Percentiles rank a stretch among this genome's conserved stretches.
These are phyloP conservation scores for Augochlorella aurata DNA, from an alignment of 2,888 invertebrate species.

Conservation along the genomic window DNA sequence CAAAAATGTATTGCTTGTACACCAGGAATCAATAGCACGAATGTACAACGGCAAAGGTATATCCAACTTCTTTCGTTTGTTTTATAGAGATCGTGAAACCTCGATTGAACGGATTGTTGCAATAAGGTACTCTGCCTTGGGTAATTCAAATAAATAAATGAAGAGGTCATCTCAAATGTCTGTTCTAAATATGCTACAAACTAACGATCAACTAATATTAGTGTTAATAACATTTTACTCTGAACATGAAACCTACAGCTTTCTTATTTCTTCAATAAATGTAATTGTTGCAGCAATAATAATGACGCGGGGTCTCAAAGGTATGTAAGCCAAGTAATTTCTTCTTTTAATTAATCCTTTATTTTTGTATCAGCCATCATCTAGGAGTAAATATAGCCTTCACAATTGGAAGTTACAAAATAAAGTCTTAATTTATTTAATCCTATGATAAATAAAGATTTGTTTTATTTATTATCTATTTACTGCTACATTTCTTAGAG, in stretches of 20 bases:
- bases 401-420: not conserved
- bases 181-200: not conserved
- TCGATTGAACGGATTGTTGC: not conserved
- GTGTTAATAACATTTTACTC: not conserved
- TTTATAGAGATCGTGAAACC: slow-evolving; percentile 13
- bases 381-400: not conserved
- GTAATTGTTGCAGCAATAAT: not conserved
- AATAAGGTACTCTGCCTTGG: not conserved
- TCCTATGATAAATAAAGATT: not conserved
- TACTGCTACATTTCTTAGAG: not conserved
- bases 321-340: not conserved
- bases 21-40: slow-evolving; percentile 76
- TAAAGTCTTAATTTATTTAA: not conserved
- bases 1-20: slow-evolving; percentile 78
- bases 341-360: not conserved
- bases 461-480: not conserved
- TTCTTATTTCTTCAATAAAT: not conserved
- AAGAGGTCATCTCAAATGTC: not conserved
- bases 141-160: not conserved
- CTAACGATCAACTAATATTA: not conserved
- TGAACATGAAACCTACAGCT: not conserved
- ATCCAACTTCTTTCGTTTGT: slow-evolving; percentile 43
- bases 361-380: not conserved
- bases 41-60: slow-evolving; percentile 56
- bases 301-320: not conserved